Evolutionary conservation across 2,888 invertebrate genomes (phyloP), one percentile per base, ranked within the genome.

Genomic region (Unio pictorum): DNA sequence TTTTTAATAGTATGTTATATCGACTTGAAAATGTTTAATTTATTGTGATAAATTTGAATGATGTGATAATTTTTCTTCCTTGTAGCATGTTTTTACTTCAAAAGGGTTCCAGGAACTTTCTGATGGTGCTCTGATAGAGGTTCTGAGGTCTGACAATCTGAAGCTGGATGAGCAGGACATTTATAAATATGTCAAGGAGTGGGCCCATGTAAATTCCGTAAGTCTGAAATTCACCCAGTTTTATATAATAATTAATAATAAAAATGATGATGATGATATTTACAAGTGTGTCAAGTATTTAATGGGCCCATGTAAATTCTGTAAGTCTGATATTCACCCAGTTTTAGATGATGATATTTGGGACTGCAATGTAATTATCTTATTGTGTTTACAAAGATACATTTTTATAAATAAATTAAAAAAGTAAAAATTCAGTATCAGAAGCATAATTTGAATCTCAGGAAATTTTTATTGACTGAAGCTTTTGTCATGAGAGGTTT

Each of bases 161-260:
- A 78, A 74, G 30, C 80, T 88, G 74, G 89, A 88, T 75, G 89
- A 89, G 66, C 61, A 84, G 61, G 87, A 88, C 45, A 78, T 89
- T n/a, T 3, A 7, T 0, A 80, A 77, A 64, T 82, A 82, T 64
- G 80, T 89, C 62, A 83, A 84, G 61, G 86, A 87, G 68, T 89
- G 89, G 89, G 86, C 87, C n/a, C 86, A 81, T 6, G 86, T 87
- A 26, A 88, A 86, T 74, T 84, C 88, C 23, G 88, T 88, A 78
- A 76, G 82, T 77, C 26, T 15, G 11, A 23, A n/a, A 28, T 30
- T 30, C 66, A 61, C 45, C 0, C 45, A 15, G 45, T 45, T 45
- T 45, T 15, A 3, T 11, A 15, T 45, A 45, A 45, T 45, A 45
- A 45, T 2, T 34, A 34, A 34, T 45, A 3, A 45, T 45, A 3